Conservation (phyloP, 1,140 invertebrate genomes). For the Drosophila quadrilineata region DNA sequence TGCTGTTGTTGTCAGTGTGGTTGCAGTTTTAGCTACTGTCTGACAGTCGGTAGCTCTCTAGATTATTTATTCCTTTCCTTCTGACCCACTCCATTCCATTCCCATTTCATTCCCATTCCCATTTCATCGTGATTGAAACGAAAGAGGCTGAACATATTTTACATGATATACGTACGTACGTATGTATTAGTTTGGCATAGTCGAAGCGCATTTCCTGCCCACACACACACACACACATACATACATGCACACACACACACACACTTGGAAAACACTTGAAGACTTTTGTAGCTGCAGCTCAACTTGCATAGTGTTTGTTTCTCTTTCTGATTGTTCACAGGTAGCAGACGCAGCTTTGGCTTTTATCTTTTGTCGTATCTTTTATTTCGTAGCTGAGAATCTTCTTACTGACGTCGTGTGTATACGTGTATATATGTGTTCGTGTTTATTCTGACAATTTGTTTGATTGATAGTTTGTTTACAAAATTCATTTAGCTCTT, state of each 20-base stretch:
- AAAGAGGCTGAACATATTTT: constrained; percentile 34
- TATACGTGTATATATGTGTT: constrained; percentile 6
- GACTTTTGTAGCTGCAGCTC: too few relatives aligned
- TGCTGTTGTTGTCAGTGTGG: too few relatives aligned
- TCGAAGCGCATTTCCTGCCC: constrained; percentile 64
- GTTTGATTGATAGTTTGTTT: constrained; percentile 74
- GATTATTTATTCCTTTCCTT: constrained; percentile 12
- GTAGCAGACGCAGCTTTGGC: constrained; percentile 51
- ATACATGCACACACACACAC: background rate
- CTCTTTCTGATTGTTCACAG: constrained; percentile 30
- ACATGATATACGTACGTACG: too few relatives aligned
- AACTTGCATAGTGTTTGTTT: too few relatives aligned
- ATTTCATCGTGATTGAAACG: constrained; percentile 47
- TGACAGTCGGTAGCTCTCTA: constrained; percentile 34
- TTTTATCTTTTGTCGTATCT: constrained; percentile 27
- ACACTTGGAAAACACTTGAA: background rate
- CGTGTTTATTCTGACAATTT: constrained; percentile 50
- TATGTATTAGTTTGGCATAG: constrained; percentile 39
- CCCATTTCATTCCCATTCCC: constrained; percentile 16
- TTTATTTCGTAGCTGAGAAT: constrained; percentile 16
- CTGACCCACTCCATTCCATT: background rate
- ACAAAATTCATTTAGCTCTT: constrained; percentile 65
- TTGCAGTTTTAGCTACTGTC: constrained; percentile 48
- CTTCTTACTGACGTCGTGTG: constrained; percentile 6
- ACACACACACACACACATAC: constrained; percentile 1